phyloP scores from a whole-genome alignment of 30 jellyfish, hydroid and myxozoan species.

The Nemopilema nomurai region DNA sequence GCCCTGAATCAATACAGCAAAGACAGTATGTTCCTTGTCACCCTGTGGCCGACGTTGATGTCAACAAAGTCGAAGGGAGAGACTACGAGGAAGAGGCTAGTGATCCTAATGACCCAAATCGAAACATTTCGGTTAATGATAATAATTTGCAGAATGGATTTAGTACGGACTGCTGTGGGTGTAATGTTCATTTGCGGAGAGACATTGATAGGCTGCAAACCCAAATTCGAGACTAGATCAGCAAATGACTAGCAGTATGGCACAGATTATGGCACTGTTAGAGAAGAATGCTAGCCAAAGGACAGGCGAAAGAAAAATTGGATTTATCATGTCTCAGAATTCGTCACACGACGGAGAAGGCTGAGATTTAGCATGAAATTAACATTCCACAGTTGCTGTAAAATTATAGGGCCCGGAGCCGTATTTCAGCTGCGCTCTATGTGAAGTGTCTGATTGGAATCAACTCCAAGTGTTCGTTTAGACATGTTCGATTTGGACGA shows the following conservation, averaged over 20 bases:
- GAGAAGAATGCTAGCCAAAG: constrained; percentile 5
- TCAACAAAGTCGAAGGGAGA: constrained; percentile 1
- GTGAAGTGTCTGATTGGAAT: neutral
- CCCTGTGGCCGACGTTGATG: constrained; percentile 28
- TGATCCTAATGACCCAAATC: neutral
- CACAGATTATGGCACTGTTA: constrained; percentile 29
- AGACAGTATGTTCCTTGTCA: neutral
- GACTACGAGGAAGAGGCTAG: neutral
- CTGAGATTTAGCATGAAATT: neutral
- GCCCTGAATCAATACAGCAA: constrained; percentile 55
- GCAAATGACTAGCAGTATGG: constrained; percentile 24
- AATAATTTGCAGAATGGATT: neutral
- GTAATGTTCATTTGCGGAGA: constrained; percentile 63
- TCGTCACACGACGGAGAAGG: neutral
- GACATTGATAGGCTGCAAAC: constrained; percentile 45
- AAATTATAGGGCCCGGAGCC: neutral
- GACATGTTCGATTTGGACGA: too few relatives aligned
- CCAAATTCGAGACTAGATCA: constrained; percentile 45
- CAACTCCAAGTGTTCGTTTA: neutral
- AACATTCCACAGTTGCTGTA: neutral
- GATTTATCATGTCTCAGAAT: neutral
- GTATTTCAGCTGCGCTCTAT: neutral
- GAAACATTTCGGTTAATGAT: neutral
- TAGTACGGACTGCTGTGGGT: constrained; percentile 58
- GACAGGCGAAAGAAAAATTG: constrained; percentile 30